Conservation (phyloP, 1,140 invertebrate genomes). For the Theocolax elegans region DNA sequence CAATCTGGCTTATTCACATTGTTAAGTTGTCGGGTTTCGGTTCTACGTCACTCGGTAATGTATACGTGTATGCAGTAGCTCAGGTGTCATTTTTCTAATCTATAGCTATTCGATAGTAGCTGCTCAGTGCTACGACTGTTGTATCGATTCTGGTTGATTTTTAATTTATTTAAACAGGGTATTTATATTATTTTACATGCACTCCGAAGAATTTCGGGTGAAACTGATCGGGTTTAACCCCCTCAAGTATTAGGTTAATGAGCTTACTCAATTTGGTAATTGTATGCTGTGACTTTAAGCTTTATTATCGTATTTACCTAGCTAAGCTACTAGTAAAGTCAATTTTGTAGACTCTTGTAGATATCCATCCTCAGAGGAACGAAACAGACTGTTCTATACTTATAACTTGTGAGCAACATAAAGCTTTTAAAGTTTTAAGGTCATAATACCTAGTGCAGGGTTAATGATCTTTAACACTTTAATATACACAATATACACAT, state of each 20-base stretch:
- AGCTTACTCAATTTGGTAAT: conserved; percentile 31
- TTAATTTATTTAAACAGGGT: no score
- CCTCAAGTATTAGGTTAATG: conserved; percentile 13
- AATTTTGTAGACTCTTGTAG: conserved; percentile 26
- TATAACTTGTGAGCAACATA: conserved; percentile 30
- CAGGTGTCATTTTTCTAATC: no score
- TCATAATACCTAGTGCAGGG: background rate
- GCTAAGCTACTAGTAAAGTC: conserved; percentile 24
- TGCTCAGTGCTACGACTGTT: no score
- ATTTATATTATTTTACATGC: background rate
- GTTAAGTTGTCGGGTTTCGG: no score
- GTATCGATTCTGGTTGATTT: no score
- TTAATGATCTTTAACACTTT: no score
- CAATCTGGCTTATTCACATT: no score
- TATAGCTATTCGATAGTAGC: no score
- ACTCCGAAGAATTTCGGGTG: background rate
- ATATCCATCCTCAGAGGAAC: background rate
- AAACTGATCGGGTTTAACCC: background rate
- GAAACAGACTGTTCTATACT: background rate
- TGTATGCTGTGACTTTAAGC: conserved; percentile 21
- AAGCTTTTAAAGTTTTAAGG: background rate
- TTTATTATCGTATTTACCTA: conserved; percentile 14
- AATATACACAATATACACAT: background rate
- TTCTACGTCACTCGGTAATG: no score
- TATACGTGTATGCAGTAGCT: no score